Conservation (phyloP, 2,797 vertebrate genomes). For the Lithobates pipiens region DNA sequence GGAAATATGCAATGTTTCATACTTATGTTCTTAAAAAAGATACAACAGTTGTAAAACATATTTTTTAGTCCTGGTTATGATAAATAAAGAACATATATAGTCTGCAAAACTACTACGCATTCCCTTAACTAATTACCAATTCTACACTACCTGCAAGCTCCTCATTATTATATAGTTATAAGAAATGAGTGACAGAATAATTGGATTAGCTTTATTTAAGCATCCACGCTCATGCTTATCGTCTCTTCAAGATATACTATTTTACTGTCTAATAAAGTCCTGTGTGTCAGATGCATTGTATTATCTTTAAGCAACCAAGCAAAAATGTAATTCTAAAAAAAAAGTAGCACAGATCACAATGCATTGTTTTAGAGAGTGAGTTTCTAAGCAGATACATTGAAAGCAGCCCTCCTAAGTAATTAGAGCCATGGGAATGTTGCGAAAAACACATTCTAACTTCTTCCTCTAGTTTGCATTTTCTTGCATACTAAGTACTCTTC, state of each 20-base stretch:
- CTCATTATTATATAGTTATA: background rate
- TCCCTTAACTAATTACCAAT: background rate
- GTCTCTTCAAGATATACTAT: background rate
- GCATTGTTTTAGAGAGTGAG: background rate
- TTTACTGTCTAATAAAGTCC: background rate
- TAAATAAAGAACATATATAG: background rate
- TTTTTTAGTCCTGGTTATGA: background rate
- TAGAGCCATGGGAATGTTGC: constrained; percentile 28
- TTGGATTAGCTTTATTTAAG: constrained; percentile 40
- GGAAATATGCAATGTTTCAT: no score
- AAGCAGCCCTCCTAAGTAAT: constrained; percentile 43
- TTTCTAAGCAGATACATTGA: constrained; percentile 20
- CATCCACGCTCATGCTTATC: constrained; percentile 17
- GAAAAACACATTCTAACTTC: constrained; percentile 53
- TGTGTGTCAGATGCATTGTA: background rate
- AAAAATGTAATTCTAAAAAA: background rate
- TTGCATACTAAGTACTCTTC: constrained; percentile 49
- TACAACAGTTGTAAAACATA: no score
- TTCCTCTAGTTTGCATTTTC: constrained; percentile 51
- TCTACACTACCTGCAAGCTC: background rate
- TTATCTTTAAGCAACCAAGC: background rate
- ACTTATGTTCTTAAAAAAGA: background rate
- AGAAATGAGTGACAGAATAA: constrained; percentile 47
- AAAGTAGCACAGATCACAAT: background rate
- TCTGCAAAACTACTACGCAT: background rate